Evolutionary conservation across 2,888 invertebrate genomes (phyloP).

Genomic region (Netelia fuscicornis): DNA sequence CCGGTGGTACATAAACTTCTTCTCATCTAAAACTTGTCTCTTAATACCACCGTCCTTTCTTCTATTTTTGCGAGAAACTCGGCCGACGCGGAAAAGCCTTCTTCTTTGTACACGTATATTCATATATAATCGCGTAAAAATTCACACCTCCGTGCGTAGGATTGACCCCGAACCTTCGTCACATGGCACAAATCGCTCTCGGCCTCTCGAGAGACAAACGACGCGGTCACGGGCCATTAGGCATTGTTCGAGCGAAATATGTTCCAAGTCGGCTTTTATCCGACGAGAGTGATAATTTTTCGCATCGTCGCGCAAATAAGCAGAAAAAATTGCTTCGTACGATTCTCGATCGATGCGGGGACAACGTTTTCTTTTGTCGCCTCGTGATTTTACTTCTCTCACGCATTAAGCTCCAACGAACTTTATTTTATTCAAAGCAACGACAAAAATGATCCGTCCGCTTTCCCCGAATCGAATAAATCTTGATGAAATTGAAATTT

Average conservation of each 20-base stretch:
- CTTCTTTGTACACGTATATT: not conserved
- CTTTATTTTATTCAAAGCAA: too few relatives aligned
- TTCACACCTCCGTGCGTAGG: not conserved
- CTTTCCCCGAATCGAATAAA: too few relatives aligned
- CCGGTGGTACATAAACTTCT: conserved; percentile 20
- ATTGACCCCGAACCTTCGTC: not conserved
- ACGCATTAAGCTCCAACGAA: too few relatives aligned
- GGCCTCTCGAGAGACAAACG: not conserved
- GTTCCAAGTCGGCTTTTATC: not conserved
- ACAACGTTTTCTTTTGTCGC: too few relatives aligned
- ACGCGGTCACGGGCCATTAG: not conserved
- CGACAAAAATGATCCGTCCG: too few relatives aligned
- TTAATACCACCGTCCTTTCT: not conserved
- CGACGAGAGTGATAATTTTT: not conserved
- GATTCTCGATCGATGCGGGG: too few relatives aligned
- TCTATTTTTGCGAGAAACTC: not conserved
- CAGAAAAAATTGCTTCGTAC: not conserved
- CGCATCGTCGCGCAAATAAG: not conserved
- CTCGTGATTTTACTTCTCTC: too few relatives aligned
- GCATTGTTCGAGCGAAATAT: not conserved
- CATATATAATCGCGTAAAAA: too few relatives aligned
- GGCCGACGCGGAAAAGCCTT: not conserved
- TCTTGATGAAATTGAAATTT: not conserved
- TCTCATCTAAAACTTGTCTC: conserved; percentile 28
- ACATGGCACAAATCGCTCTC: not conserved